Conservation (phyloP, 2,888 invertebrate genomes). For the Tuta absoluta region DNA sequence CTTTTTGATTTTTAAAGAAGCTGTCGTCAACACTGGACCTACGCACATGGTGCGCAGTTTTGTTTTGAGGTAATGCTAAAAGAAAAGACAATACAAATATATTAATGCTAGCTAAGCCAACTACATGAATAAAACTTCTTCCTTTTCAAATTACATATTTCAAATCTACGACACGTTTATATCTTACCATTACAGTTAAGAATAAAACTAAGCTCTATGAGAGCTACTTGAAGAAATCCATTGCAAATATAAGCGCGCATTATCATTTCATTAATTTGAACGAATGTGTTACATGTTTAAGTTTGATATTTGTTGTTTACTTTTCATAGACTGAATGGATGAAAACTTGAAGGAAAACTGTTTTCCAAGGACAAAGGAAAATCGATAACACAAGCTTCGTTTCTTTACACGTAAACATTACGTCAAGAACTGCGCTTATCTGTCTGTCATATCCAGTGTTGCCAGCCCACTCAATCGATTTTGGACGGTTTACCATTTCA, state of each 20-base stretch:
- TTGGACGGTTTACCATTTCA: too few species aligned
- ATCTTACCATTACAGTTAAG: conserved; percentile 44
- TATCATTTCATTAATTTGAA: conserved; percentile 15
- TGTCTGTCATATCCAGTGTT: too few species aligned
- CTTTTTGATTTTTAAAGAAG: conserved; percentile 59
- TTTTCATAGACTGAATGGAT: conserved; percentile 4
- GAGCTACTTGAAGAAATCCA: conserved; percentile 43
- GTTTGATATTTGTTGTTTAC: conserved; percentile 11
- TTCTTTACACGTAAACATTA: conserved; percentile 15
- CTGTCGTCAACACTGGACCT: conserved; percentile 55
- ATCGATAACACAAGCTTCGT: conserved; percentile 9
- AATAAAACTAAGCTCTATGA: conserved; percentile 45
- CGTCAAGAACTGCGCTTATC: too few species aligned
- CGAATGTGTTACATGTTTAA: background rate
- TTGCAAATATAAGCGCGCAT: conserved; percentile 44
- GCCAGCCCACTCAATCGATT: too few species aligned
- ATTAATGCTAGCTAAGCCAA: background rate
- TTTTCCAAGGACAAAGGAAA: conserved; percentile 9
- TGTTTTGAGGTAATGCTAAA: conserved; percentile 62
- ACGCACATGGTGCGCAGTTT: conserved; percentile 57
- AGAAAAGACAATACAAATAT: conserved; percentile 29
- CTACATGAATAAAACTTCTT: background rate
- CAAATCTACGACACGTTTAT: background rate
- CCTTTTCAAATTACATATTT: background rate
- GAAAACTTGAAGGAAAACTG: conserved; percentile 7